Conservation (phyloP, 2,888 invertebrate species). For the Melipona bicolor region DNA sequence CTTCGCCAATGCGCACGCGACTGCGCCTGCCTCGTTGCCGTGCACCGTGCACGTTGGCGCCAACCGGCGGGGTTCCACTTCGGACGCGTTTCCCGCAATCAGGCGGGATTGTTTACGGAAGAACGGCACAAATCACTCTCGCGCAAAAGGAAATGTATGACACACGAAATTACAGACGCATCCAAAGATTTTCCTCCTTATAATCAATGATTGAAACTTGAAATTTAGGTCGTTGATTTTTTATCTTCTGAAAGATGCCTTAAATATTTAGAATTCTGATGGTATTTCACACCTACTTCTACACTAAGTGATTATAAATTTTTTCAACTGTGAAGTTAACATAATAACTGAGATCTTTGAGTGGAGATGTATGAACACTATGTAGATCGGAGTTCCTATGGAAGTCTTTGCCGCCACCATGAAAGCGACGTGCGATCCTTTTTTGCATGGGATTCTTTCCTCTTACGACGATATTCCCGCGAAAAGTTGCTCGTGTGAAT, state of each 20-base stretch:
- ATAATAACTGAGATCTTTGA: neutral
- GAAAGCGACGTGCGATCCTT: conserved; percentile 21
- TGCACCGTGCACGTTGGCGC: conserved; percentile 45
- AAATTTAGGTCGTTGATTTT: neutral
- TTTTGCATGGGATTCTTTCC: conserved; percentile 18
- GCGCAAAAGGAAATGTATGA: neutral
- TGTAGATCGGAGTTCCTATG: neutral
- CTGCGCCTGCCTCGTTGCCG: conserved; percentile 24
- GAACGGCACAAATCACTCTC: neutral
- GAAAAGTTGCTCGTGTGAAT: conserved; percentile 35
- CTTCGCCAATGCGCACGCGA: conserved; percentile 13
- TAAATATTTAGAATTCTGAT: neutral
- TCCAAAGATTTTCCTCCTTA: no score
- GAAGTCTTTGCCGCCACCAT: conserved; percentile 10
- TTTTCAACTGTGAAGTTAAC: neutral
- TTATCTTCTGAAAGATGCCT: neutral
- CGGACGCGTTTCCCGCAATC: neutral
- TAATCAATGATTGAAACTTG: no score
- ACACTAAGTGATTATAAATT: neutral
- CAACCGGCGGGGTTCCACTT: conserved; percentile 26
- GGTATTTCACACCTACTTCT: neutral
- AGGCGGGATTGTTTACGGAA: conserved; percentile 33
- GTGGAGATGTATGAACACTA: neutral
- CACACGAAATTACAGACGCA: neutral
- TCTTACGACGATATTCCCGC: neutral